Evolutionary conservation across 2,888 invertebrate genomes (phyloP).

Genomic region (Rhopalosiphum nymphaeae): DNA sequence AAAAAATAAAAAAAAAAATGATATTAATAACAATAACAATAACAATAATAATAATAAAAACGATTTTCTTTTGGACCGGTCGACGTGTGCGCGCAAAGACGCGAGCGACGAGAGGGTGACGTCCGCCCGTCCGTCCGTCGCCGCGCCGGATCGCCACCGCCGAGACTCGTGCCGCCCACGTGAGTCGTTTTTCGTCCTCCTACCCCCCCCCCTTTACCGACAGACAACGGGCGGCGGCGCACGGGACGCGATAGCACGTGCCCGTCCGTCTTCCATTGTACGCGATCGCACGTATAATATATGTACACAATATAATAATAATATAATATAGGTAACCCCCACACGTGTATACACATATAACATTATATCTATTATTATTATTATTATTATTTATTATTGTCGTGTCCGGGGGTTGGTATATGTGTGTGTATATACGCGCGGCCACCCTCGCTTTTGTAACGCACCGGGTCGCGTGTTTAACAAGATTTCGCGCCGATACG

Average conservation of each 20-base stretch:
- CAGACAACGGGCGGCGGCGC: constrained; percentile 9
- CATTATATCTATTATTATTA: constrained; percentile 47
- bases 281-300: constrained; percentile 16
- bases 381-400: neutral
- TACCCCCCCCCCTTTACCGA: neutral
- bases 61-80: neutral
- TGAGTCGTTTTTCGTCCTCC: constrained; percentile 46
- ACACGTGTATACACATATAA: neutral
- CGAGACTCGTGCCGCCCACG: constrained; percentile 64
- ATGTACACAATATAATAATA: neutral
- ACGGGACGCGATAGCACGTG: constrained; percentile 50
- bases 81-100: neutral
- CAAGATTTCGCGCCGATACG: constrained; percentile 58
- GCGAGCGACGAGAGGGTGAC: constrained; percentile 41
- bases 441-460: constrained; percentile 58
- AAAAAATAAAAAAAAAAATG: neutral
- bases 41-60: constrained; percentile 1
- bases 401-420: constrained; percentile 26
- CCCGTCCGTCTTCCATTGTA: constrained; percentile 57
- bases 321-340: neutral
- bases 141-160: neutral
- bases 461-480: constrained; percentile 58
- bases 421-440: neutral
- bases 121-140: constrained; percentile 16
- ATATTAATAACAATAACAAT: constrained; percentile 19